Conservation (phyloP, 2,113 vertebrate species). For the Centropus unirufus region DNA sequence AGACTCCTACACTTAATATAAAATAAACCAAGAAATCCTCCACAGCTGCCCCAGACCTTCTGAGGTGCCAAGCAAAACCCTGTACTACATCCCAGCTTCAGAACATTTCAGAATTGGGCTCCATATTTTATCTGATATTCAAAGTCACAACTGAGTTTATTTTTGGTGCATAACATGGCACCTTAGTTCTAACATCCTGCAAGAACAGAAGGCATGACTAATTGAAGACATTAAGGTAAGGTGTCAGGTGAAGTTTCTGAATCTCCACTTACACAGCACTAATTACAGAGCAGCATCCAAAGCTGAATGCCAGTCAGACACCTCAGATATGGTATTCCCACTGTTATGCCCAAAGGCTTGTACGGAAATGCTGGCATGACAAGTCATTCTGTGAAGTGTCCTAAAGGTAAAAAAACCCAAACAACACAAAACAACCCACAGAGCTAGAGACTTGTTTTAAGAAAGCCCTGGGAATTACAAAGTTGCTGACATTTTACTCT, state of each 20-base stretch:
- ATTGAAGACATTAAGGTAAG: not conserved
- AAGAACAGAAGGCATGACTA: not conserved
- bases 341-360: not conserved
- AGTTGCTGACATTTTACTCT: not conserved
- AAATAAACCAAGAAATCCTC: not conserved
- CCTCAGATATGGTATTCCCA: not conserved
- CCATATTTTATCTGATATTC: not conserved
- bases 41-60: not conserved
- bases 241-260: not conserved
- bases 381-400: not conserved
- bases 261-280: not conserved
- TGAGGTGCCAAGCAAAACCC: not conserved
- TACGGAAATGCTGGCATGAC: not conserved
- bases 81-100: not conserved
- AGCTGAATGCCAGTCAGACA: not conserved
- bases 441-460: not conserved
- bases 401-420: not conserved
- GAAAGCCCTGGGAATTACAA: not conserved
- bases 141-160: not conserved
- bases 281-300: slow-evolving; percentile 3
- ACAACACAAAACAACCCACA: not conserved
- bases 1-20: not conserved
- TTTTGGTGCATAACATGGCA: not conserved
- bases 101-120: not conserved
- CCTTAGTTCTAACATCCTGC: not conserved